Evolutionary conservation across 2,797 vertebrate genomes (phyloP).

Genomic region (Neosilurus hyrtlii): DNA sequence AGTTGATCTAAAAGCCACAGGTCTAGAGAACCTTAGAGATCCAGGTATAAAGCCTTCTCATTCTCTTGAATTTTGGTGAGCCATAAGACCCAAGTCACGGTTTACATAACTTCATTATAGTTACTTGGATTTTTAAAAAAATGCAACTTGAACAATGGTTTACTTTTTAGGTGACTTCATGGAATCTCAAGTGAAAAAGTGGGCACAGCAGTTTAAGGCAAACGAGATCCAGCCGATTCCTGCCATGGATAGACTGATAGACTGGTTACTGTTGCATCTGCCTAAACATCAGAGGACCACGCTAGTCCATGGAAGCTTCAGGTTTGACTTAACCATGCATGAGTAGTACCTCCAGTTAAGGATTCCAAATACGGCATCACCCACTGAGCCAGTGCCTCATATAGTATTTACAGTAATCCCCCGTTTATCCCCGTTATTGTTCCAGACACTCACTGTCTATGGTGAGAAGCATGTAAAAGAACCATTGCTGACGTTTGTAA

Average conservation of each 20-base stretch:
- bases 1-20: slow-evolving; percentile 58
- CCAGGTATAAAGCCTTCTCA: slow-evolving; percentile 61
- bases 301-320: slow-evolving; percentile 79
- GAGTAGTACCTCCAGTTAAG: neutral
- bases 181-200: slow-evolving; percentile 69
- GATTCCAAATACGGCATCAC: neutral
- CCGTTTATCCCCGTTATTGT: too few species aligned
- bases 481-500: too few species aligned
- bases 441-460: too few species aligned
- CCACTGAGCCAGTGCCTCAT: too few species aligned
- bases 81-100: neutral
- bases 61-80: neutral
- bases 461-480: too few species aligned
- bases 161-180: slow-evolving; percentile 60
- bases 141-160: neutral
- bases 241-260: slow-evolving; percentile 75
- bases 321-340: slow-evolving; percentile 59
- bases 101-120: neutral
- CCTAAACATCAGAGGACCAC: slow-evolving; percentile 66
- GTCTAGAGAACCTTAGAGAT: slow-evolving; percentile 66
- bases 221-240: slow-evolving; percentile 67
- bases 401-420: too few species aligned
- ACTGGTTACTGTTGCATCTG: slow-evolving; percentile 77
- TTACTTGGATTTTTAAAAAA: neutral
- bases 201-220: slow-evolving; percentile 74